phyloP scores from a whole-genome alignment of 1,140 invertebrate genomes.

The Brachionus plicatilis region DNA sequence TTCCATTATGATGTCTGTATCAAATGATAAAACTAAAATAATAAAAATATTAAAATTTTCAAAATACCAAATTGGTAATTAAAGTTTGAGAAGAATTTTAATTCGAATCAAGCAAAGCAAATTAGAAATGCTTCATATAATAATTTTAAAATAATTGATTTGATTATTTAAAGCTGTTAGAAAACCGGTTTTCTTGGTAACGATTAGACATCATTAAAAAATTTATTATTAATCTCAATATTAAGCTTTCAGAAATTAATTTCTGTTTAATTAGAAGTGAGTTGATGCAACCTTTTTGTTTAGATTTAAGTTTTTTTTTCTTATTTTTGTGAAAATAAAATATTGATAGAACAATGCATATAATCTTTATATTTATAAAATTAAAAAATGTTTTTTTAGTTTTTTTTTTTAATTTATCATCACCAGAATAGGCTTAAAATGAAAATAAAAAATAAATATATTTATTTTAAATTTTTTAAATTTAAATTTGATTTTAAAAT shows the following conservation, averaged over 20 bases:
- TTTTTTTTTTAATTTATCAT: too few species aligned
- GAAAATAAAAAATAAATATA: too few species aligned
- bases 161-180: not conserved
- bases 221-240: not conserved
- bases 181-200: not conserved
- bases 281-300: not conserved
- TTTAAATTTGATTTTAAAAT: too few species aligned
- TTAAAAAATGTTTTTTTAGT: too few species aligned
- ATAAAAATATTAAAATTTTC: not conserved
- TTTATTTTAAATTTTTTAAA: too few species aligned
- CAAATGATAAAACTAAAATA: not conserved
- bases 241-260: not conserved
- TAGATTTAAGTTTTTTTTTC: not conserved
- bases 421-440: too few species aligned
- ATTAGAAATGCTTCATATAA: not conserved
- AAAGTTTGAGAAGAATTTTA: not conserved
- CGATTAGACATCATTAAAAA: not conserved
- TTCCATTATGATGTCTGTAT: not conserved
- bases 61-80: not conserved
- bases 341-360: too few species aligned
- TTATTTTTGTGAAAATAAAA: too few species aligned
- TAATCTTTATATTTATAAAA: too few species aligned
- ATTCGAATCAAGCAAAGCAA: not conserved
- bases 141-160: not conserved
- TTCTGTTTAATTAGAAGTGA: not conserved